Evolutionary conservation across 2,113 vertebrate genomes (phyloP).

Genomic region (Datnioides undecimradiatus): DNA sequence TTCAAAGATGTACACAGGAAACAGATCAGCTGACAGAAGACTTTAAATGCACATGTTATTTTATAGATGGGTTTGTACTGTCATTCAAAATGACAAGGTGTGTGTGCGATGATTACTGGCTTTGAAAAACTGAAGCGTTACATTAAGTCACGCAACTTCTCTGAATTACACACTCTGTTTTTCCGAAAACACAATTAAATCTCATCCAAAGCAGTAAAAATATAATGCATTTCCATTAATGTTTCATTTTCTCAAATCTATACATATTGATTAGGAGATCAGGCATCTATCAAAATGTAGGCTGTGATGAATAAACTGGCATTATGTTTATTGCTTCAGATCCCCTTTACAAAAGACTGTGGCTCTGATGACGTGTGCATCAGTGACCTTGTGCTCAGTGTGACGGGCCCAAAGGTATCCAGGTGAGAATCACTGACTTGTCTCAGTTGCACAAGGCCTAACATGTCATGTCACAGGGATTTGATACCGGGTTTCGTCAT

Average conservation of each 20-base stretch:
- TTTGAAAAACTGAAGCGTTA: background rate
- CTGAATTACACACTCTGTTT: background rate
- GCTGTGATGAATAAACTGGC: background rate
- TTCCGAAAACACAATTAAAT: background rate
- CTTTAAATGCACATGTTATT: background rate
- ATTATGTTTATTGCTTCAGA: constrained; percentile 69
- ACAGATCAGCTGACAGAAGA: background rate
- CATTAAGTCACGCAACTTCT: constrained; percentile 25
- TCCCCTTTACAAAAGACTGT: constrained; percentile 93
- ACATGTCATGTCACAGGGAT: too few species aligned
- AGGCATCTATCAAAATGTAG: background rate
- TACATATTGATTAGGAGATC: background rate
- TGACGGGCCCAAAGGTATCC: constrained; percentile 71
- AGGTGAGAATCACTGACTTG: constrained; percentile 74
- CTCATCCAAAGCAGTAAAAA: background rate
- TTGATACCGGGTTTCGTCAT: background rate
- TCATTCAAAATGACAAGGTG: constrained; percentile 50
- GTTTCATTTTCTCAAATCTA: background rate
- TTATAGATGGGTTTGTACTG: constrained; percentile 15
- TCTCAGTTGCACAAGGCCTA: background rate
- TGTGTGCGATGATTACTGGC: constrained; percentile 42
- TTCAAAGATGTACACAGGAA: constrained; percentile 2
- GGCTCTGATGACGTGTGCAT: constrained; percentile 90
- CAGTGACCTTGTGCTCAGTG: constrained; percentile 88
- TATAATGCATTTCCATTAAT: background rate